Evolutionary conservation across 2,888 invertebrate genomes (phyloP).

Genomic region (Synergus japonicus): DNA sequence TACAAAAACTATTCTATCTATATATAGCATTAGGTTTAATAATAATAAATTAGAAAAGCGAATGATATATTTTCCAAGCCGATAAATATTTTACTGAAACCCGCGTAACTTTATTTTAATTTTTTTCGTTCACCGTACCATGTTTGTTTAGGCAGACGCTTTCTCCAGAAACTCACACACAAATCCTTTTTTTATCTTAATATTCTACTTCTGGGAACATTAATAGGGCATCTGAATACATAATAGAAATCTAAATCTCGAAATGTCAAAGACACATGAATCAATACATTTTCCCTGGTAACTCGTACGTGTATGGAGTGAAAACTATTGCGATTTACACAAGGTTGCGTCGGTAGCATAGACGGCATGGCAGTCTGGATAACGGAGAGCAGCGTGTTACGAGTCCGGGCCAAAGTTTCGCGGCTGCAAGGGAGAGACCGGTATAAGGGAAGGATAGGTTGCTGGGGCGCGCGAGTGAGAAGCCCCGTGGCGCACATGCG

Average conservation of each 20-base stretch:
- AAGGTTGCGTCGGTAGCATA: constrained; percentile 5
- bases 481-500: constrained; percentile 63
- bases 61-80: no score
- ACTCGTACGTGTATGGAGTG: not conserved
- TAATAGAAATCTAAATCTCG: not conserved
- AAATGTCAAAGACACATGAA: constrained; percentile 2
- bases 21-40: no score
- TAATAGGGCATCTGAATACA: not conserved
- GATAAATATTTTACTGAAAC: no score
- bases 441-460: constrained; percentile 50
- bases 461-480: constrained; percentile 50
- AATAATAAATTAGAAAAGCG: no score
- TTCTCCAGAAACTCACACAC: no score
- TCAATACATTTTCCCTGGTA: not conserved
- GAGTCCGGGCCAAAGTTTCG: constrained; percentile 54
- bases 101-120: no score
- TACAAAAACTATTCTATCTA: no score
- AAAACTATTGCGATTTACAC: constrained; percentile 5
- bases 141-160: no score
- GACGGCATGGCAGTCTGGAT: constrained; percentile 46
- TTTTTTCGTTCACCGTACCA: no score
- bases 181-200: no score
- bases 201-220: not conserved
- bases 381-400: constrained; percentile 43
- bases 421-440: constrained; percentile 44